These are phyloP conservation scores for Luperina testacea DNA, from an alignment of 2,888 invertebrate species.

Conservation along the genomic window DNA sequence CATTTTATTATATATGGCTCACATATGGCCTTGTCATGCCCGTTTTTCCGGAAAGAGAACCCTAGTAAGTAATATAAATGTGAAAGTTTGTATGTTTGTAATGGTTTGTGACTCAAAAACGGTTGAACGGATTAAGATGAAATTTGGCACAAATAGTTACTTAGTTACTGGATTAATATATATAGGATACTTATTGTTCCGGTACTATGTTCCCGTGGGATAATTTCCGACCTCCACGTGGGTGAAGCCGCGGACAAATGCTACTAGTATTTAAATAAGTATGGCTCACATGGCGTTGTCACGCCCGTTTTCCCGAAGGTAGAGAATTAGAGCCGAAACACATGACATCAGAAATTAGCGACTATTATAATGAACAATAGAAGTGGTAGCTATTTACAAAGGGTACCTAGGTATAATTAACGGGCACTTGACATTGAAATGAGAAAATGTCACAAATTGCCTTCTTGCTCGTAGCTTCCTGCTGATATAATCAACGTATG, in stretches of 20 bases:
- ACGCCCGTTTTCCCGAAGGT: conserved; percentile 49
- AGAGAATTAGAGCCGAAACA: conserved; percentile 42
- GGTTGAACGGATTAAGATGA: neutral
- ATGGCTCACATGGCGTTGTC: conserved; percentile 43
- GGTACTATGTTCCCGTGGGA: neutral
- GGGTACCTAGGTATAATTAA: conserved; percentile 30
- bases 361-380: conserved; percentile 80
- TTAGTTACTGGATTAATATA: neutral
- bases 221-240: neutral
- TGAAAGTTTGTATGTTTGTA: neutral
- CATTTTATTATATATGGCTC: neutral
- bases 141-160: neutral
- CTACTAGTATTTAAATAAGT: neutral
- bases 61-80: neutral
- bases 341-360: conserved; percentile 70
- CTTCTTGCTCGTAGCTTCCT: conserved; percentile 12
- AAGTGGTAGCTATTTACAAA: conserved; percentile 66
- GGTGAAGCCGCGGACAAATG: neutral
- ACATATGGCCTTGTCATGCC: conserved; percentile 55
- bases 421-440: conserved; percentile 68
- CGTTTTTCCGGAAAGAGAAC: conserved; percentile 41
- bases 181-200: too few relatives aligned
- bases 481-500: neutral
- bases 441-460: conserved; percentile 45
- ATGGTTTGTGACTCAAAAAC: neutral